Evolutionary conservation across 2,888 invertebrate species (phyloP).

Genomic region (Sarcophaga variegata): DNA sequence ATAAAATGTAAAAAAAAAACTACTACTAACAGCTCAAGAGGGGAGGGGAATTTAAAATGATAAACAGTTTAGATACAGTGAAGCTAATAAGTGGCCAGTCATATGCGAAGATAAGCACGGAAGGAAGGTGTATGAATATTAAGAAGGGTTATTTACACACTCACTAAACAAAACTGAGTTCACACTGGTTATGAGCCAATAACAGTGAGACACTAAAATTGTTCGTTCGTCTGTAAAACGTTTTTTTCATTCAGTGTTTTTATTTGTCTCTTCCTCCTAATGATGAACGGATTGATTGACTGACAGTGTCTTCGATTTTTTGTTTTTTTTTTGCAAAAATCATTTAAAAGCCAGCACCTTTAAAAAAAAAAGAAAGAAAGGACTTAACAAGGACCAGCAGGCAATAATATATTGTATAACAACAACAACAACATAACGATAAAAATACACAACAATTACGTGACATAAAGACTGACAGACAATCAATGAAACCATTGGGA

Average conservation of each 20-base stretch:
- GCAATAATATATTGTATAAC: too few relatives aligned
- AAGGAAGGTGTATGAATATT: too few relatives aligned
- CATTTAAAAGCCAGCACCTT: conserved; percentile 7
- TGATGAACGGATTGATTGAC: conserved; percentile 76
- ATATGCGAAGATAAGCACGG: not conserved
- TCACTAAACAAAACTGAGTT: not conserved
- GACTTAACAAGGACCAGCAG: not conserved
- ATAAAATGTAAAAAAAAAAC: not conserved
- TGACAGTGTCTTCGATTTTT: conserved; percentile 54
- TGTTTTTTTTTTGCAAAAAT: not conserved
- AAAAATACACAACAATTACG: conserved; percentile 37
- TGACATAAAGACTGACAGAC: conserved; percentile 54
- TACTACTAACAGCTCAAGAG: not conserved
- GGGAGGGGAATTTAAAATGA: not conserved
- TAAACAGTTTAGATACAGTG: not conserved
- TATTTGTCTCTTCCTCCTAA: conserved; percentile 75
- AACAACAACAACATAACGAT: conserved; percentile 51
- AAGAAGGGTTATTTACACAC: too few relatives aligned
- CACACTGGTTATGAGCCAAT: too few relatives aligned
- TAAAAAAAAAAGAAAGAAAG: not conserved
- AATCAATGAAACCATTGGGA: conserved; percentile 48
- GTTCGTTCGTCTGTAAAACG: too few relatives aligned
- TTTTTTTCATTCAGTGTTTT: not conserved
- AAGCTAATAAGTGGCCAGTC: not conserved
- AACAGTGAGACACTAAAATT: too few relatives aligned